phyloP scores from a whole-genome alignment of 2,113 vertebrate genomes.

The Gymnarchus niloticus region DNA sequence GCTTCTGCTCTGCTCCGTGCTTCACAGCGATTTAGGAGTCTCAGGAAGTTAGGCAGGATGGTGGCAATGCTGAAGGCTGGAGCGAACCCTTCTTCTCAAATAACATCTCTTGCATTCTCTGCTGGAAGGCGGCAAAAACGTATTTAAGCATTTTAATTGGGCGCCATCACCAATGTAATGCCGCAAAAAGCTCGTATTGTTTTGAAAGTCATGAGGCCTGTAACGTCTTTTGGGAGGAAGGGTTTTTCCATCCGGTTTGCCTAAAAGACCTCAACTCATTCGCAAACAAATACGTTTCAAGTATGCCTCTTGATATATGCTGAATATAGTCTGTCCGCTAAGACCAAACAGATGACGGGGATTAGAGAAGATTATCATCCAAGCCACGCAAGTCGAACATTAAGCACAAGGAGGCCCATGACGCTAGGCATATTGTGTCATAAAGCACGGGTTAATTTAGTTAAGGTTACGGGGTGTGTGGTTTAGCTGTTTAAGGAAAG shows the following conservation, averaged over 20 bases:
- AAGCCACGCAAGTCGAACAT: neutral
- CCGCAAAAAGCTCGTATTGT: neutral
- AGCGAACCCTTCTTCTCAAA: neutral
- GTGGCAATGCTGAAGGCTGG: neutral
- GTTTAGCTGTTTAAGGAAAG: neutral
- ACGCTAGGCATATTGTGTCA: neutral
- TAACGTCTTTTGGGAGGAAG: neutral
- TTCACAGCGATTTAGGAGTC: too few species aligned
- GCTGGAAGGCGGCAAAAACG: neutral
- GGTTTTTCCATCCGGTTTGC: neutral
- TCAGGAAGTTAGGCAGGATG: neutral
- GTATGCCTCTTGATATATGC: neutral
- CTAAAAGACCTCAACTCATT: neutral
- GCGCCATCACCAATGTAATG: neutral
- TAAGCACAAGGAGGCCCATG: too few species aligned
- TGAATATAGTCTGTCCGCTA: neutral
- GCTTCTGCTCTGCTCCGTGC: neutral
- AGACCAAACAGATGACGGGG: neutral
- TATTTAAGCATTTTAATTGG: neutral
- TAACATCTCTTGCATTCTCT: neutral
- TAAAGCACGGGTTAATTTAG: neutral
- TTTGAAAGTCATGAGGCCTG: neutral
- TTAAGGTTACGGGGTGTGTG: neutral
- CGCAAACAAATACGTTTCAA: slow-evolving; percentile 11
- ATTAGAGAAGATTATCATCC: neutral